Conservation (phyloP, 30 jellyfish, hydroid and myxozoan genomes). For the Nemopilema nomurai region DNA sequence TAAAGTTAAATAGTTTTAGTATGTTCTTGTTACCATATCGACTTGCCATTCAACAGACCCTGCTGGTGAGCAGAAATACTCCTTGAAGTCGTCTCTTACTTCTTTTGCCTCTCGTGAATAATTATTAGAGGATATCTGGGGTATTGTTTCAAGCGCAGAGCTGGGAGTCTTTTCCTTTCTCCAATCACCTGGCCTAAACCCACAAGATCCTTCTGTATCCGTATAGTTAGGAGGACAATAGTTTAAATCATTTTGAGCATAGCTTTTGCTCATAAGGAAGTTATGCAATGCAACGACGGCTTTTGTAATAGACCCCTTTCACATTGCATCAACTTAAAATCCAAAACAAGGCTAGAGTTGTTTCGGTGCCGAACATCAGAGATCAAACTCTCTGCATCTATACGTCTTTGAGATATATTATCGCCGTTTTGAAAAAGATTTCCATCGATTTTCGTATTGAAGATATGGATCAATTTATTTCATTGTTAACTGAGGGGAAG, state of each 20-base stretch:
- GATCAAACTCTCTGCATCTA: no score
- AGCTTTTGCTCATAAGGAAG: constrained; percentile 31
- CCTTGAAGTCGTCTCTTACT: constrained; percentile 10
- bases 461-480: background rate
- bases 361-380: no score
- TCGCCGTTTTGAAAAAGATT: background rate
- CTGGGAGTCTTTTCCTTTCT: constrained; percentile 26
- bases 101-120: constrained; percentile 26
- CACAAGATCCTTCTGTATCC: constrained; percentile 25
- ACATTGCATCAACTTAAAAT: no score
- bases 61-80: constrained; percentile 28
- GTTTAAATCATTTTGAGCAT: constrained; percentile 2
- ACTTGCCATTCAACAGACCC: constrained; percentile 51
- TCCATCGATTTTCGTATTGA: background rate
- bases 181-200: constrained; percentile 48
- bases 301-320: no score
- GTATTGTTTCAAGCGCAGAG: constrained; percentile 18
- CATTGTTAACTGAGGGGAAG: background rate
- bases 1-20: background rate
- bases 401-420: background rate
- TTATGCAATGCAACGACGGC: constrained; percentile 78
- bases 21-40: constrained; percentile 29
- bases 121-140: constrained; percentile 4
- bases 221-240: constrained; percentile 10
- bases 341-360: no score